A percentile compares a stretch with the other conserved stretches of the same genome.
phyloP scores from a whole-genome alignment of 2,113 vertebrate genomes.

The Microtus oregoni region DNA sequence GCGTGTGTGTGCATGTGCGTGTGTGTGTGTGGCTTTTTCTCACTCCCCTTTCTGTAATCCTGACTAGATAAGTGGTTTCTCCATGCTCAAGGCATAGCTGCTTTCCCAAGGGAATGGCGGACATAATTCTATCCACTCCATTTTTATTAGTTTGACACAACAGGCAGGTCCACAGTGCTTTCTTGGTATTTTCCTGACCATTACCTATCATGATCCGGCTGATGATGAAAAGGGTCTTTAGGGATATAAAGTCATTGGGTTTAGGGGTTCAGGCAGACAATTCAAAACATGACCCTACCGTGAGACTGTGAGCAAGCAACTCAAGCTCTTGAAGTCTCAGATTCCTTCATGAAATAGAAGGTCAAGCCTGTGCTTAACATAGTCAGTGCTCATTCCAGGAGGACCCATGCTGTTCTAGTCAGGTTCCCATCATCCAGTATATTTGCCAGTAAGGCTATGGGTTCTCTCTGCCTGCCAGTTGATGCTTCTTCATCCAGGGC shows the following conservation, averaged over 20 bases:
- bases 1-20: background rate
- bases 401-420: background rate
- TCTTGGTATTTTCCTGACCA: background rate
- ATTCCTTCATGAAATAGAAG: background rate
- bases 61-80: background rate
- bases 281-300: background rate
- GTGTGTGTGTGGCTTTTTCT: background rate
- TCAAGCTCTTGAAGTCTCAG: background rate
- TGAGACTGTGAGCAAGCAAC: background rate
- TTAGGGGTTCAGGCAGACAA: conserved; percentile 2
- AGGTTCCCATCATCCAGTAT: background rate
- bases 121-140: background rate
- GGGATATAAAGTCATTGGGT: background rate
- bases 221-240: background rate
- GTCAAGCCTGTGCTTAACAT: background rate
- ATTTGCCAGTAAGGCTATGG: background rate
- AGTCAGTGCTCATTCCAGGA: background rate
- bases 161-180: background rate
- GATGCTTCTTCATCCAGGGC: background rate
- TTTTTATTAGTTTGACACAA: conserved; percentile 28
- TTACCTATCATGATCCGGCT: background rate
- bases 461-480: background rate
- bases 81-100: background rate
- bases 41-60: background rate
- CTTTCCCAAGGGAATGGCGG: background rate